These are phyloP conservation scores for Drosophila eohydei DNA, from an alignment of 2,888 invertebrate genomes.

Conservation along the genomic window DNA sequence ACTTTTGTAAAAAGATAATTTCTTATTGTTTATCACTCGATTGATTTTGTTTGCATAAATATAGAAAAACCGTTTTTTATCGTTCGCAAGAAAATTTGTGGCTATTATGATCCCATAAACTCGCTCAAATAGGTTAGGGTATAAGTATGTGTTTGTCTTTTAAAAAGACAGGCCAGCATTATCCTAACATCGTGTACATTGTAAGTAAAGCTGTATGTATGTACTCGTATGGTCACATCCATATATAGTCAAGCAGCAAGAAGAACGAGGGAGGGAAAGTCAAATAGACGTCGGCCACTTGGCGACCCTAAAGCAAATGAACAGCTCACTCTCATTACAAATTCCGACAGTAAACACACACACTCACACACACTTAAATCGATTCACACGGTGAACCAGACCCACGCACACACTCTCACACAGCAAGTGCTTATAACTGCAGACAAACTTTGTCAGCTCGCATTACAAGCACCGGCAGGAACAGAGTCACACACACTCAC, in stretches of 20 bases:
- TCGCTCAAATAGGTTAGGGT: background rate
- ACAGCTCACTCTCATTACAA: slow-evolving; percentile 79
- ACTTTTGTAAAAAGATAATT: no score
- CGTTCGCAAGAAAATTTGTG: slow-evolving; percentile 51
- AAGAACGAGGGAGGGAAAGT: slow-evolving; percentile 23
- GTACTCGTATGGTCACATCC: background rate
- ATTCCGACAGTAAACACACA: slow-evolving; percentile 73
- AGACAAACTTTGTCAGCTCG: slow-evolving; percentile 76
- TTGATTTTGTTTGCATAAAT: slow-evolving; percentile 27
- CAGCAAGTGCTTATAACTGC: slow-evolving; percentile 53
- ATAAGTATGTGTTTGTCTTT: slow-evolving; percentile 12
- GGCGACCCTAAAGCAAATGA: slow-evolving; percentile 79
- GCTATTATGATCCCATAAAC: slow-evolving; percentile 38
- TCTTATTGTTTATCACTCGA: no score
- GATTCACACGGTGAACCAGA: slow-evolving; percentile 11
- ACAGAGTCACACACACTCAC: slow-evolving; percentile 42
- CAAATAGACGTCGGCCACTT: slow-evolving; percentile 65
- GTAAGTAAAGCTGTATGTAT: background rate
- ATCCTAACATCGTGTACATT: slow-evolving; percentile 34
- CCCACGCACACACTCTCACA: slow-evolving; percentile 11
- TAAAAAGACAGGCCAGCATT: slow-evolving; percentile 33
- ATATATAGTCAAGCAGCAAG: background rate
- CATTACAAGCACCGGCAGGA: slow-evolving; percentile 55
- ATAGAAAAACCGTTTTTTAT: slow-evolving; percentile 44
- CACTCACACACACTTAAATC: slow-evolving; percentile 48